Percentiles rank a stretch among this genome's conserved stretches.
phyloP scores from a whole-genome alignment of 2,888 invertebrate species.

The Prenolepis imparis region DNA sequence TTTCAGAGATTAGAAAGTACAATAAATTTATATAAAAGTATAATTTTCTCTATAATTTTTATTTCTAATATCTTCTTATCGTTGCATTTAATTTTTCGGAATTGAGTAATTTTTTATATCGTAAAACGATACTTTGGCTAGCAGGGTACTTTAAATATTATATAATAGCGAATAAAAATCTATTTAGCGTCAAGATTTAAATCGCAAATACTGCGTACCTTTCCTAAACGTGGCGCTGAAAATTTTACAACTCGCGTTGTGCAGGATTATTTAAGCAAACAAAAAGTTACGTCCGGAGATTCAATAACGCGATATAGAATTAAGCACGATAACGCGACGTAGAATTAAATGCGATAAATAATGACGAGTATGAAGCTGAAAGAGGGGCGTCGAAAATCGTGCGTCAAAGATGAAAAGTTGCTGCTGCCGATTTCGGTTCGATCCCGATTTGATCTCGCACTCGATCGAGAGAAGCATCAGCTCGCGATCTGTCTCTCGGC shows the following conservation, averaged over 20 bases:
- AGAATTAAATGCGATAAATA: background rate
- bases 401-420: constrained; percentile 25
- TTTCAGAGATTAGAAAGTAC: background rate
- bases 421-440: constrained; percentile 12
- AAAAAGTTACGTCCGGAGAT: constrained; percentile 7
- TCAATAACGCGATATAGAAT: background rate
- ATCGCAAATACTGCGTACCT: constrained; percentile 15
- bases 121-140: background rate
- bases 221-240: background rate
- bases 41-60: background rate
- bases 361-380: no score
- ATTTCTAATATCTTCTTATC: background rate
- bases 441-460: background rate
- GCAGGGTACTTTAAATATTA: background rate
- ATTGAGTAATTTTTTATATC: background rate
- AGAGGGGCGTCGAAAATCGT: background rate
- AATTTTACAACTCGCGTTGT: constrained; percentile 18
- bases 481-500: background rate
- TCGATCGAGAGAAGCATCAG: background rate
- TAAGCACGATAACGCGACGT: constrained; percentile 9
- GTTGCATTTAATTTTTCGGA: background rate
- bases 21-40: background rate
- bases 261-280: constrained; percentile 14
- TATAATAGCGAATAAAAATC: background rate
- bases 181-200: background rate